These are phyloP conservation scores for Diorhabda sublineata DNA, from an alignment of 1,140 invertebrate genomes.

Conservation along the genomic window DNA sequence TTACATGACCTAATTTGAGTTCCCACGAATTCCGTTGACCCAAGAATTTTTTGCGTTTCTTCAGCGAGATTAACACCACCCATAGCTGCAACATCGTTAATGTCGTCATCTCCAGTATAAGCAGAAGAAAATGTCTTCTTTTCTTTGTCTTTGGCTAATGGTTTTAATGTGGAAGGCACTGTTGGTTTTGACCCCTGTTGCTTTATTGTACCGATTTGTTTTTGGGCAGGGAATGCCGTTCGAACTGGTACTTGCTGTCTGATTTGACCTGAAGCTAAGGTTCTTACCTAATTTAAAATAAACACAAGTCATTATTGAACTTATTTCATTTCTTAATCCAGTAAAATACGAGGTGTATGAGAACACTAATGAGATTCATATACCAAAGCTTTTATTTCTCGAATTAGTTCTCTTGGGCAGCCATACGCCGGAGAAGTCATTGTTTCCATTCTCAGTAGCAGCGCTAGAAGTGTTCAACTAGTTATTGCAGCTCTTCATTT, in stretches of 20 bases:
- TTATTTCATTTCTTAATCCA: no score
- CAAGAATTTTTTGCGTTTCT: constrained; percentile 91
- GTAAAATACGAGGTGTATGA: no score
- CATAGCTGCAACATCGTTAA: constrained; percentile 99
- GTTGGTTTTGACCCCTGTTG: constrained; percentile 41
- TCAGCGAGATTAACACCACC: constrained; percentile 97
- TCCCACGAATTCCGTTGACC: constrained; percentile 91
- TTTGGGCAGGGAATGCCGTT: constrained; percentile 28
- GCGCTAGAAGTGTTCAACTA: no score
- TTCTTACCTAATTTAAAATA: constrained; percentile 25
- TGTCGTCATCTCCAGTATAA: constrained; percentile 79
- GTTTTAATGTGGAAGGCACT: constrained; percentile 44
- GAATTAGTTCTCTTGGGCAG: no score
- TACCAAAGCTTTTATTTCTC: no score
- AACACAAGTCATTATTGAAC: not conserved
- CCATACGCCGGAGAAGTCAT: no score
- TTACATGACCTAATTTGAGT: constrained; percentile 94
- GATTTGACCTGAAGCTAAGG: constrained; percentile 26
- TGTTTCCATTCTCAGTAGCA: no score
- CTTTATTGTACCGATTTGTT: constrained; percentile 32
- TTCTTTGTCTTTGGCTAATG: constrained; percentile 58
- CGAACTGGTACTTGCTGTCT: constrained; percentile 28
- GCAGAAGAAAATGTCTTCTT: constrained; percentile 57
- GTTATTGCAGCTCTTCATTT: no score
- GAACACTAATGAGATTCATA: no score